phyloP scores from a whole-genome alignment of 35 echinoderm and acorn worm species.

The Strongylocentrotus purpuratus region DNA sequence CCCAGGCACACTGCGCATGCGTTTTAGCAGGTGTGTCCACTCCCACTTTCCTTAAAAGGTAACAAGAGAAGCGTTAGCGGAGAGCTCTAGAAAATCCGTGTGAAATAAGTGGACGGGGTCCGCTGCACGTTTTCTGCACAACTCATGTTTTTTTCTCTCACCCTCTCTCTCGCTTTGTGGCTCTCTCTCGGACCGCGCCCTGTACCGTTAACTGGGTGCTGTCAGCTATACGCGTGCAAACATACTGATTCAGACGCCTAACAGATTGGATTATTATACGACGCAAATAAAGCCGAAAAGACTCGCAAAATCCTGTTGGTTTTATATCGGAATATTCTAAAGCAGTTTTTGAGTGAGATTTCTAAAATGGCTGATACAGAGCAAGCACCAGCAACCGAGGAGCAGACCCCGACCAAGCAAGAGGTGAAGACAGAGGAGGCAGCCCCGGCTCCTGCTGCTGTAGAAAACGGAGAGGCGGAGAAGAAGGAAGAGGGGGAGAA shows the following conservation, averaged over 20 bases:
- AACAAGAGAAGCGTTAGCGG: constrained; percentile 7
- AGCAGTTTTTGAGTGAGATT: background rate
- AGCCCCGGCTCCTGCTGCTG: constrained; percentile 25
- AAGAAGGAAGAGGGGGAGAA: constrained; percentile 62
- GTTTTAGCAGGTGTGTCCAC: constrained; percentile 38
- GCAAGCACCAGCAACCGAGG: constrained; percentile 66
- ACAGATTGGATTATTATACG: constrained; percentile 24
- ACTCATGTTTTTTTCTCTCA: constrained; percentile 7
- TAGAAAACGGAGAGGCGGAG: constrained; percentile 55
- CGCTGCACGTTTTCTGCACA: constrained; percentile 13
- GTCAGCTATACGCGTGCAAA: background rate
- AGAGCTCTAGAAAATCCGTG: constrained; percentile 16
- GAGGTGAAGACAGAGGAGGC: constrained; percentile 62
- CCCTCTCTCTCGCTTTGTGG: background rate
- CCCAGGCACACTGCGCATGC: background rate
- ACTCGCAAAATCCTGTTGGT: background rate
- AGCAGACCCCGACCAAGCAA: constrained; percentile 48
- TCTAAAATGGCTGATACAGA: constrained; percentile 89
- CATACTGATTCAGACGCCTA: background rate
- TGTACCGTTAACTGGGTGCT: constrained; percentile 31
- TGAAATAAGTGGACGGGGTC: background rate
- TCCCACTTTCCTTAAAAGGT: constrained; percentile 44
- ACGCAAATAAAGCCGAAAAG: constrained; percentile 8
- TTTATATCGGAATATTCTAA: constrained; percentile 3
- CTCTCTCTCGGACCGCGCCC: constrained; percentile 25